A percentile compares a stretch with the other conserved stretches of the same genome.
Evolutionary conservation across 2,888 invertebrate genomes (phyloP).

Genomic region (Polylopha cassiicola): DNA sequence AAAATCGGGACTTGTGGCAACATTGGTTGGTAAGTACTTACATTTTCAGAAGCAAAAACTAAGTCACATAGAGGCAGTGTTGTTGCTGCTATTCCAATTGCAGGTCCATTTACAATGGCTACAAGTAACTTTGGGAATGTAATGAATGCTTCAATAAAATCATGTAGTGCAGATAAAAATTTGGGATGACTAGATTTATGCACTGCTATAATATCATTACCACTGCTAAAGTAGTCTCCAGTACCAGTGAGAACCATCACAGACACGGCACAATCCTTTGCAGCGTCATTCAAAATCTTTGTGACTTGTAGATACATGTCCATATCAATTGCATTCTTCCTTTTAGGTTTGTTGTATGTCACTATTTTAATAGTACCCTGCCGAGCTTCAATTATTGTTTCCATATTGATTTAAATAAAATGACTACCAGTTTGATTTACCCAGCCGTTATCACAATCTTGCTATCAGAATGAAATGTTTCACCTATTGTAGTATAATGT

Average conservation of each 20-base stretch:
- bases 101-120: constrained; percentile 95
- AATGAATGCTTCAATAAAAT: constrained; percentile 86
- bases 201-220: constrained; percentile 81
- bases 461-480: too few relatives aligned
- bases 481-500: too few relatives aligned
- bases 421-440: background rate
- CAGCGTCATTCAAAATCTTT: constrained; percentile 81
- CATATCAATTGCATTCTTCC: constrained; percentile 86
- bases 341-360: constrained; percentile 84
- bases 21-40: constrained; percentile 46
- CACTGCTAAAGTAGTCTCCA: constrained; percentile 90
- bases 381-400: constrained; percentile 44
- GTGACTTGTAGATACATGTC: constrained; percentile 82
- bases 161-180: constrained; percentile 52
- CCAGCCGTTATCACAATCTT: too few relatives aligned
- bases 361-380: constrained; percentile 67
- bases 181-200: constrained; percentile 33
- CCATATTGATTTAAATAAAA: constrained; percentile 28
- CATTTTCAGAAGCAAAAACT: constrained; percentile 90
- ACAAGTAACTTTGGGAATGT: constrained; percentile 92
- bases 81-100: constrained; percentile 93
- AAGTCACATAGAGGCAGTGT: constrained; percentile 91
- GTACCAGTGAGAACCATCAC: constrained; percentile 87
- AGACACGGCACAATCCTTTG: constrained; percentile 79
- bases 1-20: too few relatives aligned